These are phyloP conservation scores for Pogonognathellus flavescens DNA, from an alignment of 1,140 invertebrate species.

Conservation along the genomic window DNA sequence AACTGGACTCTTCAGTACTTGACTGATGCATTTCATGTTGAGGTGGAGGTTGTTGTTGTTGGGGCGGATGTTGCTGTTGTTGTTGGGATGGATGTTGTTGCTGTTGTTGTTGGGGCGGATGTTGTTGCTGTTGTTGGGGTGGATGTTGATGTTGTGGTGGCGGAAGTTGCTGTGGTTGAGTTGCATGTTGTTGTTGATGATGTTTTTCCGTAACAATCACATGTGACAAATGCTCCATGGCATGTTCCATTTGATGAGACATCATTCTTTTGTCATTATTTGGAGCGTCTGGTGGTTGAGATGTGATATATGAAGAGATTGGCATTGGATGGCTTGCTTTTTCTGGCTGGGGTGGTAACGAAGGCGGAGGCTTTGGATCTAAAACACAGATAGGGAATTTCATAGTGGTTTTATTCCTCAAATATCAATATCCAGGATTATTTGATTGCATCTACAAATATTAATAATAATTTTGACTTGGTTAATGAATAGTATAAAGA, in stretches of 20 bases:
- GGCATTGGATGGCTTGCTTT: slow-evolving; percentile 45
- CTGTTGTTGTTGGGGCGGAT: slow-evolving; percentile 16
- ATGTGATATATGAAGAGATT: slow-evolving; percentile 5
- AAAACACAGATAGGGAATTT: not conserved
- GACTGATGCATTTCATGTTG: slow-evolving; percentile 23
- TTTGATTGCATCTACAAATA: no score
- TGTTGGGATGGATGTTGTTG: not conserved
- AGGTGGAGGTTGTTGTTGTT: not conserved
- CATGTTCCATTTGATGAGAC: slow-evolving; percentile 27
- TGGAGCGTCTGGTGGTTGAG: not conserved
- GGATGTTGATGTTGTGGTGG: not conserved
- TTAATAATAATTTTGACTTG: no score
- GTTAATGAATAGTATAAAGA: no score
- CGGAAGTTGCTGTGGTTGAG: not conserved
- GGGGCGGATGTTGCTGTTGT: not conserved
- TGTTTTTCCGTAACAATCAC: not conserved
- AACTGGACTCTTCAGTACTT: slow-evolving; percentile 35
- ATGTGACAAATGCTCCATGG: not conserved
- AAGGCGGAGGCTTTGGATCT: not conserved
- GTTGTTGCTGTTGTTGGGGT: not conserved
- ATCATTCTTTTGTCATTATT: slow-evolving; percentile 11
- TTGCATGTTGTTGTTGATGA: not conserved
- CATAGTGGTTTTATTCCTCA: no score
- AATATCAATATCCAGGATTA: no score
- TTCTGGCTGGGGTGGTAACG: not conserved